A percentile compares a stretch with the other conserved stretches of the same genome.
Conservation (phyloP, 2,113 vertebrate species). For the Bombycilla garrulus region DNA sequence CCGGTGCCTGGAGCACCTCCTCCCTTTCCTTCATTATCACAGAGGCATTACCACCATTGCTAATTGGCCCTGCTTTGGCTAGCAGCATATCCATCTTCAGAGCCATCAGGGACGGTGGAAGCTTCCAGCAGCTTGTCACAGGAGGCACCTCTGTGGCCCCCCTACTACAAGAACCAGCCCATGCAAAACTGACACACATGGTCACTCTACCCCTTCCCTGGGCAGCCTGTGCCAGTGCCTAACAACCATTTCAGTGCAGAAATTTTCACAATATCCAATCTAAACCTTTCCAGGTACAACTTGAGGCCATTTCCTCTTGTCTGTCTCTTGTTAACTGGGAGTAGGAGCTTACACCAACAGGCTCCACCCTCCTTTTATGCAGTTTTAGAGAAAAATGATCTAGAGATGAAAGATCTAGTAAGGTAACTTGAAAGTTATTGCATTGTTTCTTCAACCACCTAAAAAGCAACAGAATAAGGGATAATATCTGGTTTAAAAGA, state of each 20-base stretch:
- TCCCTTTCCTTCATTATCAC: rapidly evolving
- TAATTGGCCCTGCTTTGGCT: background rate
- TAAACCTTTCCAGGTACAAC: background rate
- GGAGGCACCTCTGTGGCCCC: background rate
- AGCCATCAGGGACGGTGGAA: background rate
- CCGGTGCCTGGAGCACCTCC: rapidly evolving
- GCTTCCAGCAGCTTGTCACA: background rate
- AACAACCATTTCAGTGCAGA: background rate
- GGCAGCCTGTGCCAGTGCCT: background rate
- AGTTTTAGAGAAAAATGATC: background rate
- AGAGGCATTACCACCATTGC: background rate
- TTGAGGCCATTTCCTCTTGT: background rate
- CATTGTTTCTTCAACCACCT: background rate
- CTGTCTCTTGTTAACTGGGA: background rate
- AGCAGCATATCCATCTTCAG: background rate
- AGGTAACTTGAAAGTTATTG: background rate
- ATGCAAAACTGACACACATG: background rate
- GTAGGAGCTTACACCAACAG: background rate
- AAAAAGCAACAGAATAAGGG: background rate
- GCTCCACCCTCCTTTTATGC: background rate
- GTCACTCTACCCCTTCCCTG: background rate
- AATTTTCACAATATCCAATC: background rate
- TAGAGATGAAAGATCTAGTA: background rate
- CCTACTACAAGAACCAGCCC: background rate
- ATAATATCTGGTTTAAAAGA: background rate